Percentiles rank a stretch among this genome's conserved stretches.
These are phyloP conservation scores for Mactromeris polynyma DNA, from an alignment of 2,888 invertebrate genomes.

Conservation along the genomic window DNA sequence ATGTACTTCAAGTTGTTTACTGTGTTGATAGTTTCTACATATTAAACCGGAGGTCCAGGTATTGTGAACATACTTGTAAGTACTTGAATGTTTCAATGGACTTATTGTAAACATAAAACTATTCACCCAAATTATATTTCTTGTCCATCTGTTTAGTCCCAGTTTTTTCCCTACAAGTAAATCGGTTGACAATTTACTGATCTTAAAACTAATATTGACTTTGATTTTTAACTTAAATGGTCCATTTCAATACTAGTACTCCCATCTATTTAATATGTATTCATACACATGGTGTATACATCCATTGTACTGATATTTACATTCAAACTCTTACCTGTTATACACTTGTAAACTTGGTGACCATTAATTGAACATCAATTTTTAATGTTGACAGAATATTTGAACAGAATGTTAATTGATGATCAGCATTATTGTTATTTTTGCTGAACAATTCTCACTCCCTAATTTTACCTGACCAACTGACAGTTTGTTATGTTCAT, in stretches of 20 bases:
- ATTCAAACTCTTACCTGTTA: not conserved
- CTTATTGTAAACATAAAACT: not conserved
- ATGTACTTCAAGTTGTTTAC: no score
- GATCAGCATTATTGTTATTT: not conserved
- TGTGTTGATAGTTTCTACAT: no score
- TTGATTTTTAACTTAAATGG: conserved; percentile 5
- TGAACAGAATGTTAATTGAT: not conserved
- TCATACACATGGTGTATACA: not conserved
- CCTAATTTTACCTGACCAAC: not conserved
- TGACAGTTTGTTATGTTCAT: not conserved
- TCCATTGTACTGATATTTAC: not conserved
- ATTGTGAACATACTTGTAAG: not conserved
- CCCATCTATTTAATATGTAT: not conserved
- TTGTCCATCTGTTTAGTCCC: not conserved
- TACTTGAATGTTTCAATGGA: not conserved
- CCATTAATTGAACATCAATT: not conserved
- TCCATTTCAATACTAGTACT: not conserved
- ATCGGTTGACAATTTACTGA: not conserved
- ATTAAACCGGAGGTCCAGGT: not conserved
- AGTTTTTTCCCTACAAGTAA: not conserved
- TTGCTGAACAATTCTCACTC: not conserved
- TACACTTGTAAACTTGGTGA: not conserved
- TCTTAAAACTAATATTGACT: conserved; percentile 1
- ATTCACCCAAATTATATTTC: not conserved
- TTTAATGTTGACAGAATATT: not conserved